These are phyloP conservation scores for Drosophila kikkawai DNA, from an alignment of 1,140 invertebrate genomes.

Conservation along the genomic window DNA sequence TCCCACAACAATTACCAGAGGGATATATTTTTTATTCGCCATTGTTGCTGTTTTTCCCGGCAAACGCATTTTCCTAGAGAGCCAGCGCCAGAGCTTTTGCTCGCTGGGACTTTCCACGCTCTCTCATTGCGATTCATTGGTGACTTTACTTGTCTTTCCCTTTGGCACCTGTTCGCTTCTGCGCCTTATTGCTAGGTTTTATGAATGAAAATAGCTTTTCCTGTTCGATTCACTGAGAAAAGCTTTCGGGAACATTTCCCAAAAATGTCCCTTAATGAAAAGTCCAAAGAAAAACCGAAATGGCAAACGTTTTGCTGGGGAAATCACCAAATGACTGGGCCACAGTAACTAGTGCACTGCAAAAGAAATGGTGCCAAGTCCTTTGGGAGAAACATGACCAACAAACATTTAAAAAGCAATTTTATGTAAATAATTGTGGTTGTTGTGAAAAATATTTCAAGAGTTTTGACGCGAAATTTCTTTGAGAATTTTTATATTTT, in stretches of 20 bases:
- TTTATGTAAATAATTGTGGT: not conserved
- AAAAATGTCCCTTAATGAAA: conserved; percentile 17
- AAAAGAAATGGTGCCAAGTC: conserved; percentile 12
- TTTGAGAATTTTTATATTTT: not conserved
- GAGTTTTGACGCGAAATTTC: too few relatives aligned
- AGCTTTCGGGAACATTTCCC: conserved; percentile 28
- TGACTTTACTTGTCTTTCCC: conserved; percentile 34
- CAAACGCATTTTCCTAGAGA: conserved; percentile 25
- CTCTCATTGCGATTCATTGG: conserved; percentile 18
- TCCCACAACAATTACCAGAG: conserved; percentile 62
- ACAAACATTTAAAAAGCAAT: not conserved
- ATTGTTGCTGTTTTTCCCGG: conserved; percentile 43
- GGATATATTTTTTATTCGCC: conserved; percentile 24
- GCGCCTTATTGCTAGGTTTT: conserved; percentile 59
- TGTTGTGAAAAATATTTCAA: not conserved
- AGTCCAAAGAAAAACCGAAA: conserved; percentile 1
- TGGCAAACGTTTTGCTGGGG: not conserved
- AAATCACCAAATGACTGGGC: conserved; percentile 10
- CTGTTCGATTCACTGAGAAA: conserved; percentile 1
- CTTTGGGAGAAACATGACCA: not conserved
- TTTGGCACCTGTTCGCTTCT: conserved; percentile 58
- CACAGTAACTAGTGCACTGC: conserved; percentile 8
- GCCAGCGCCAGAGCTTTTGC: conserved; percentile 39
- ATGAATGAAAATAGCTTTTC: conserved; percentile 72
- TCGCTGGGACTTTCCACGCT: conserved; percentile 20